Evolutionary conservation across 2,797 vertebrate genomes (phyloP), one percentile per base, ranked within the genome.

Genomic region (Sebastiscus albofasciatus): DNA sequence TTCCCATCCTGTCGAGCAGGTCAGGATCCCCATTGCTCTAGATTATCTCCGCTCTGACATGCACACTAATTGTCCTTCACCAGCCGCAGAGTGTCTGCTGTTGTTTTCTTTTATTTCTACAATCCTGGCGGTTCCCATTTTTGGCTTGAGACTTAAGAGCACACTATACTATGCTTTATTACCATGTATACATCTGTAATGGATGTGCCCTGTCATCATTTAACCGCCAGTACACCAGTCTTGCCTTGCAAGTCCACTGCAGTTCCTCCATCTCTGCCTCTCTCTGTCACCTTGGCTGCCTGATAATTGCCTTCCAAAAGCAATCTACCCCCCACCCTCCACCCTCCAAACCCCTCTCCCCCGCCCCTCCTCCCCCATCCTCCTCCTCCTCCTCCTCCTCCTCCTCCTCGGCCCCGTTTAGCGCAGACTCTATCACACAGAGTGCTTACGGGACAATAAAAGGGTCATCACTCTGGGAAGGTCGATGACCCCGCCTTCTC

Each of bases 271-370:
- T 52, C 26, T 16, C 77, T 55, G 58, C 26, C 22, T 49, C 55
- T 68, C 82, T 62, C 82, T 66, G 69, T 93, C 90, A 90, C 90
- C 87, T 92, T 94, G 90, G 79, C 90, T 81, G 79, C 64, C 76
- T 86, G 67, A 90, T 94, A 91, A 93, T 94, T 93, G 87, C 89
- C 89, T 91, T 91, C 87, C 69, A 90, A 92, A 91, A 90, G 81
- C 89, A 90, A 91, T 92, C 72, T 64, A 76, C 59, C 55, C 22
- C 62, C 26, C 64, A 8, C 46, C 34, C 60, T 20, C 16, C 29
- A 13, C 56, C 72, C 11, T 5, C 16, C 31, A 8, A 31, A 60
- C 59, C 49, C 56, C 49, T 61, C 39, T 55, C 27, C 54, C 26
- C 31, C 2, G 72, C 55, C 49, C 74, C 31, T 42, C 39, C 39